These are phyloP conservation scores for Dreissena polymorpha DNA, from an alignment of 1,140 invertebrate genomes.

Conservation along the genomic window DNA sequence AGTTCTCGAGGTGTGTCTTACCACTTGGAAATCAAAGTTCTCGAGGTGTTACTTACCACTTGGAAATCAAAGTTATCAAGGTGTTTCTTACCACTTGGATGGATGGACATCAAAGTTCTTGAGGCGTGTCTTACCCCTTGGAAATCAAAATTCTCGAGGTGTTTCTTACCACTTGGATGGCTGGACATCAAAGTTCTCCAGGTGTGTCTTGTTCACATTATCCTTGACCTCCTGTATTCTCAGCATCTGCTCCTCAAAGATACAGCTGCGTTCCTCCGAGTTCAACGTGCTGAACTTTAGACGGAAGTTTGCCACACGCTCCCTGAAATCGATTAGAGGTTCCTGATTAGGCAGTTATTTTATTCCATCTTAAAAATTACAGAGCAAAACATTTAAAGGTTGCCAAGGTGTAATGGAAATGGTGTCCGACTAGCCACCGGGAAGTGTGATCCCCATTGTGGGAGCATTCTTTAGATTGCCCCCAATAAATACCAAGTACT, in stretches of 20 bases:
- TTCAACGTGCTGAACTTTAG: slow-evolving; percentile 33
- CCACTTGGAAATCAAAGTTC: slow-evolving; percentile 35
- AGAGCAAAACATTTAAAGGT: neutral
- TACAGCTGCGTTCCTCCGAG: slow-evolving; percentile 14
- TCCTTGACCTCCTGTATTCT: slow-evolving; percentile 24
- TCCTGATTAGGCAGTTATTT: too few relatives aligned
- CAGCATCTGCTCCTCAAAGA: slow-evolving; percentile 35
- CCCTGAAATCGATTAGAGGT: slow-evolving; percentile 1
- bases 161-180: slow-evolving; percentile 46
- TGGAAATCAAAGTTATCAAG: slow-evolving; percentile 43
- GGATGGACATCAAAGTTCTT: too few relatives aligned
- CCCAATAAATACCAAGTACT: too few relatives aligned
- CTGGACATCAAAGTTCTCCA: slow-evolving; percentile 44
- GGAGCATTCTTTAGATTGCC: too few relatives aligned
- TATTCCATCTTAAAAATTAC: neutral
- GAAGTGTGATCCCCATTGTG: too few relatives aligned
- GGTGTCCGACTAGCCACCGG: too few relatives aligned
- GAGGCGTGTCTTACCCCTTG: too few relatives aligned
- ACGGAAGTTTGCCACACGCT: slow-evolving; percentile 32
- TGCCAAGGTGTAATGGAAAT: too few relatives aligned
- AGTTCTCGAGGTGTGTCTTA: slow-evolving; percentile 35
- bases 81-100: too few relatives aligned
- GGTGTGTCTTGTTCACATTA: slow-evolving; percentile 22
- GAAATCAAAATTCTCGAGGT: too few relatives aligned
- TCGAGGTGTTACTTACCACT: slow-evolving; percentile 17